Evolutionary conservation across 2,113 vertebrate species (phyloP), one percentile per base, ranked within the genome.

Genomic region (Sceloporus undulatus): DNA sequence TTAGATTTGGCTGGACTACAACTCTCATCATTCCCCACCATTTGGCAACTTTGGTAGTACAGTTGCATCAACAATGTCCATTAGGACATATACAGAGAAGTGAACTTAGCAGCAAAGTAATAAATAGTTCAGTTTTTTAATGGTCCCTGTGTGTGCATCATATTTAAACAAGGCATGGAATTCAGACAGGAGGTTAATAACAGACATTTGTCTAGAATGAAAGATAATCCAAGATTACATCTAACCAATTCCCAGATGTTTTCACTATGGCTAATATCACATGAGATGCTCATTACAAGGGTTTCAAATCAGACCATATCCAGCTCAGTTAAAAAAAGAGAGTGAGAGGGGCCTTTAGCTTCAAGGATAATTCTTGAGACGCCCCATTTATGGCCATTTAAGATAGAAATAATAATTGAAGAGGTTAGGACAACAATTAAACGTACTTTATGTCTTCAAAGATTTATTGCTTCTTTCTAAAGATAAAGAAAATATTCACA

Each of bases 41-140:
- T 70, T 71, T 27, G 25, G 9, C 29, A 29, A n/a, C 27, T 9
- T 71, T 71, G 34, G 54, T 77, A 9, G 54, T 42, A 16, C 56
- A 77, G 4, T 42, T 77, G 34, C 19, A 29, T 70, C 27, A 29
- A 82, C 52, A 79, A 38, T 9, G 11, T 42, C n/a, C 38, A 66
- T n/a, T 88, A 42, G 42, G 59, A 74, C 68, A 71, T n/a, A 73
- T 52, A 77, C 81, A 48, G 8, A 54, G 78, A 76, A 82, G 23
- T 59, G 16, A 52, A 77, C 73, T 71, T 8, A 25, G 74, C 82
- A 90, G 68, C 68, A 40, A 74, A 29, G 25, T 42, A 74, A 62
- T 54, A 34, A 76, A 40, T 54, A 19, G 75, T 16, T 18, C 0
- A 9, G 92, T 34, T 84, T 92, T 87, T 91, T 29, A 34, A 70